Conservation (phyloP, 1,140 invertebrate genomes). For the Cheumatopsyche charites region DNA sequence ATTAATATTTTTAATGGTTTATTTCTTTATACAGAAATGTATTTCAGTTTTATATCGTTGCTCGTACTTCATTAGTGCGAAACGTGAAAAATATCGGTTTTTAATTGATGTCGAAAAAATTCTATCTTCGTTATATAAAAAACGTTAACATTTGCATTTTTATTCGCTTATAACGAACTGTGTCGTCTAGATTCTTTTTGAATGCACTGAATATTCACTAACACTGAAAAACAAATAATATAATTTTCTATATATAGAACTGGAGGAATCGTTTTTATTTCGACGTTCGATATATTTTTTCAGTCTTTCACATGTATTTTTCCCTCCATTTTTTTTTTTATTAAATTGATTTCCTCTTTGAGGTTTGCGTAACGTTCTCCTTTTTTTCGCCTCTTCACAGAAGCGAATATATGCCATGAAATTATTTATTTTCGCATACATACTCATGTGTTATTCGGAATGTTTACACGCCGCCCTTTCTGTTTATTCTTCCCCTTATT, state of each 20-base stretch:
- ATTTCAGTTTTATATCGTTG: too few relatives aligned
- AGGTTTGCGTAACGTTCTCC: too few relatives aligned
- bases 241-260: neutral
- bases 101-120: too few relatives aligned
- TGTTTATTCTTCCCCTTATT: conserved; percentile 5
- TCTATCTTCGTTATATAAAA: too few relatives aligned
- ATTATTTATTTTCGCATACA: conserved; percentile 3
- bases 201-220: neutral
- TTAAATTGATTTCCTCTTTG: too few relatives aligned
- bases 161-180: neutral
- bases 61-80: too few relatives aligned
- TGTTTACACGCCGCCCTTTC: neutral
- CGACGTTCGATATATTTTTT: neutral
- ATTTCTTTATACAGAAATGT: too few relatives aligned
- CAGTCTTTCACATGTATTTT: too few relatives aligned
- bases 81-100: too few relatives aligned
- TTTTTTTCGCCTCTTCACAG: neutral
- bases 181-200: conserved; percentile 3
- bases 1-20: too few relatives aligned
- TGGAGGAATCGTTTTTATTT: neutral
- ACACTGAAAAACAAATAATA: neutral
- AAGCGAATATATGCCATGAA: neutral
- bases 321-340: too few relatives aligned
- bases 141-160: too few relatives aligned
- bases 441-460: neutral